Conservation (phyloP, 2,797 vertebrate species). For the Otolemur crassicaudatus region DNA sequence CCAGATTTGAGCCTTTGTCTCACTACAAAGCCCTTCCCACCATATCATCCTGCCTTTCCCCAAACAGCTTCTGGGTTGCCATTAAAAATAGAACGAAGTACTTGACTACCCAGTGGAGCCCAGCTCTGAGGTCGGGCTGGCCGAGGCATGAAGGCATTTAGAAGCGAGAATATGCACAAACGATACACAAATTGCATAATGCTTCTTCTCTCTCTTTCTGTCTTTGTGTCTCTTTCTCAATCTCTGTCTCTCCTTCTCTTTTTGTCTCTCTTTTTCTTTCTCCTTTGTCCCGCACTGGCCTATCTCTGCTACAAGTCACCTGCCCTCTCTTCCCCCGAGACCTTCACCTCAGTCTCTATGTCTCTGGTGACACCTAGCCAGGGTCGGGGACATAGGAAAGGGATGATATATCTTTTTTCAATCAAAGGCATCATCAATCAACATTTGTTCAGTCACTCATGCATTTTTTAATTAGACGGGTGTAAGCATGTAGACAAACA, state of each 20-base stretch:
- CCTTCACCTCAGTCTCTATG: background rate
- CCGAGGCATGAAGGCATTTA: conserved; percentile 17
- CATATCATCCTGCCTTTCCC: conserved; percentile 39
- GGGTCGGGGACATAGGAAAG: background rate
- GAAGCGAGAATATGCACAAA: background rate
- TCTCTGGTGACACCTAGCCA: conserved; percentile 18
- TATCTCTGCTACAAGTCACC: background rate
- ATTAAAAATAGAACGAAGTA: conserved; percentile 71
- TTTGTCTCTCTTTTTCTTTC: background rate
- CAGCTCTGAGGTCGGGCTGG: conserved; percentile 25
- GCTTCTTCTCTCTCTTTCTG: background rate
- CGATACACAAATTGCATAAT: conserved; percentile 20
- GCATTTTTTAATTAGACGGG: background rate
- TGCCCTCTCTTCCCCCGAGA: background rate
- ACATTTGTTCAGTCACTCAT: background rate
- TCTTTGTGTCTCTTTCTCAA: background rate
- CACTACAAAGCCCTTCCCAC: conserved; percentile 40
- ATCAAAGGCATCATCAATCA: background rate
- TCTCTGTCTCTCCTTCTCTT: background rate
- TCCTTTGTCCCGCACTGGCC: background rate
- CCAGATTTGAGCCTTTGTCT: conserved; percentile 48
- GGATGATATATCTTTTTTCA: background rate
- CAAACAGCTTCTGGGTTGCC: conserved; percentile 59
- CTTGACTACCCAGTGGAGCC: conserved; percentile 54
- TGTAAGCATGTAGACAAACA: background rate